These are phyloP conservation scores for Branchinecta lindahli DNA, from an alignment of 1,140 invertebrate genomes.

Conservation along the genomic window DNA sequence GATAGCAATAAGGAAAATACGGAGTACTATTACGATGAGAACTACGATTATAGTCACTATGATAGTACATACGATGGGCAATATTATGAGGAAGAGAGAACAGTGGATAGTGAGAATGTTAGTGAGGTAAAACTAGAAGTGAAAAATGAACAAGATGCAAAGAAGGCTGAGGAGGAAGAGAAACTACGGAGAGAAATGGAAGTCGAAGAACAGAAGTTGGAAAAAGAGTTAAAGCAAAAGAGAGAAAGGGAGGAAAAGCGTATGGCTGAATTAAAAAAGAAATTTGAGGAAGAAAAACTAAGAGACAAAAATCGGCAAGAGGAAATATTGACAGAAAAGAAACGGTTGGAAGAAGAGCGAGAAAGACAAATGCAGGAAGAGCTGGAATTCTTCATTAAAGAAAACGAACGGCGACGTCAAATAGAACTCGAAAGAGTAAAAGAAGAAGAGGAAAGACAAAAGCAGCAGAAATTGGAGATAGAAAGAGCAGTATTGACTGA, in stretches of 20 bases:
- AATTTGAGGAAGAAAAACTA: background rate
- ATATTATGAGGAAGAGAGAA: conserved; percentile 18
- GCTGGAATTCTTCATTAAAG: background rate
- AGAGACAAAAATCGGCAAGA: background rate
- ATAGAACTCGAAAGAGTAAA: background rate
- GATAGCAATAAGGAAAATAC: conserved; percentile 2
- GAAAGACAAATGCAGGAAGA: conserved; percentile 6
- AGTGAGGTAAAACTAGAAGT: background rate
- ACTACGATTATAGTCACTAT: conserved; percentile 20
- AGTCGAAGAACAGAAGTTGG: conserved; percentile 20
- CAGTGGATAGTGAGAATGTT: conserved; percentile 23
- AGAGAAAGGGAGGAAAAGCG: background rate
- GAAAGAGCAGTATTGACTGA: background rate
- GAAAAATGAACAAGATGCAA: background rate
- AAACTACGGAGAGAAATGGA: conserved; percentile 9
- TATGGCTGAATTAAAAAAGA: background rate
- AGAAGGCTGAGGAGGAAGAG: background rate
- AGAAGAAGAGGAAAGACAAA: conserved; percentile 4
- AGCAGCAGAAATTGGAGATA: background rate
- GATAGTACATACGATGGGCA: conserved; percentile 18
- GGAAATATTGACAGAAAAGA: background rate
- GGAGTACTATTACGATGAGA: conserved; percentile 16
- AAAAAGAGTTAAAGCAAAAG: conserved; percentile 11
- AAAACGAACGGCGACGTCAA: background rate
- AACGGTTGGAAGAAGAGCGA: background rate